A percentile compares a stretch with the other conserved stretches of the same genome.
Conservation (phyloP, 2,113 vertebrate species). For the Sapayoa aenigma region DNA sequence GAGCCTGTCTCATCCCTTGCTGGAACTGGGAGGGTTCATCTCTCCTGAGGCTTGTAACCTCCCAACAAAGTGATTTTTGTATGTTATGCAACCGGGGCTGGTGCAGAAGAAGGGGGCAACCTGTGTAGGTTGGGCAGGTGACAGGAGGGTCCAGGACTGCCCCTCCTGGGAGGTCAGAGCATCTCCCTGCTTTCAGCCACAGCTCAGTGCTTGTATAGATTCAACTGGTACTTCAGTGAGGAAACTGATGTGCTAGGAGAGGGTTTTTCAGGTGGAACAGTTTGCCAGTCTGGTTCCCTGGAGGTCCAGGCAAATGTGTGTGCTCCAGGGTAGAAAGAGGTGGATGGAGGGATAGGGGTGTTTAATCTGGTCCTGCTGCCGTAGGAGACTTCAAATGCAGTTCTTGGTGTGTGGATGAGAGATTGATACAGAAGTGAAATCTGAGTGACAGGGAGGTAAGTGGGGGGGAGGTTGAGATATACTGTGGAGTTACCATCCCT, state of each 20-base stretch:
- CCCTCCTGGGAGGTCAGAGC: neutral
- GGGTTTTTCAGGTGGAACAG: neutral
- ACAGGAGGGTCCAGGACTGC: neutral
- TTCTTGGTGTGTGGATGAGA: accelerated
- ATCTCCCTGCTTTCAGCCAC: neutral
- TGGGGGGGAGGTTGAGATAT: neutral
- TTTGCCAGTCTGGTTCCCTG: neutral
- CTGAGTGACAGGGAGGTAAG: neutral
- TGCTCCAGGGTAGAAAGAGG: neutral
- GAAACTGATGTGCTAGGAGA: neutral
- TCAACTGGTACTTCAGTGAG: neutral
- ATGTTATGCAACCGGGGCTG: neutral
- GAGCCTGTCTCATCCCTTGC: neutral
- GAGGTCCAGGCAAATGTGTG: neutral
- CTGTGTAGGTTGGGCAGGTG: neutral
- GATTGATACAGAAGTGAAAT: neutral
- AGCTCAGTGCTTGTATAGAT: neutral
- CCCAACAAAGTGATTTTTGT: neutral
- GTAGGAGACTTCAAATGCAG: neutral
- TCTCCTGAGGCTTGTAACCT: neutral
- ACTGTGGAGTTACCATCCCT: neutral
- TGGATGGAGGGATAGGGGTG: neutral
- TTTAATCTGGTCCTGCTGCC: neutral
- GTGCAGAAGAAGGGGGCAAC: neutral
- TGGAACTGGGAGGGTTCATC: neutral